A percentile compares a stretch with the other conserved stretches of the same genome.
These are phyloP conservation scores for Parauchenoglanis ngamensis DNA, from an alignment of 2,797 vertebrate genomes.

Conservation along the genomic window DNA sequence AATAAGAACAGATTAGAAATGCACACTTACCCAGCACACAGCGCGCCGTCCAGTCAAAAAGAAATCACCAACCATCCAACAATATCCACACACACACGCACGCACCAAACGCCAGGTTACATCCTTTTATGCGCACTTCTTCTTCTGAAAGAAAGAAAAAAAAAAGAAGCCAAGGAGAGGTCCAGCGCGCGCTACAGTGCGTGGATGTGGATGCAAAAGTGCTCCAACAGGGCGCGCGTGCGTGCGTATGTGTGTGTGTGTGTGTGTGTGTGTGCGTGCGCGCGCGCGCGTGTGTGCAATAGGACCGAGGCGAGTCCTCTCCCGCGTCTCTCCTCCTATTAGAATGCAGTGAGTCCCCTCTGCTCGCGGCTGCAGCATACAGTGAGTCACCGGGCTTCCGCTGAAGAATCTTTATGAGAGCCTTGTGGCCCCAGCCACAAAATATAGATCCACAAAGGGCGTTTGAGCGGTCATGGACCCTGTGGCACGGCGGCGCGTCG, in stretches of 20 bases:
- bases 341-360: conserved; percentile 76
- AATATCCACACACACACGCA: background rate
- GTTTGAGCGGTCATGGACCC: conserved; percentile 63
- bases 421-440: conserved; percentile 58
- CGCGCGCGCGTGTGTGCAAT: background rate
- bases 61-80: background rate
- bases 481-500: conserved; percentile 60
- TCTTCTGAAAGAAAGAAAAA: conserved; percentile 39
- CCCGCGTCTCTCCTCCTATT: conserved; percentile 63
- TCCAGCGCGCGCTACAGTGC: conserved; percentile 68
- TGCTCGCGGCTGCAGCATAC: conserved; percentile 61
- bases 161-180: conserved; percentile 45
- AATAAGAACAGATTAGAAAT: conserved; percentile 30
- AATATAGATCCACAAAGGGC: conserved; percentile 71
- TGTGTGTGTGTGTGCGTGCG: background rate
- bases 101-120: conserved; percentile 39
- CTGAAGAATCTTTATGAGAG: conserved; percentile 60
- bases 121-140: conserved; percentile 55
- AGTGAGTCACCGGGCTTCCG: conserved; percentile 72
- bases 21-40: conserved; percentile 65
- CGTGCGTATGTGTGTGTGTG: conserved; percentile 60
- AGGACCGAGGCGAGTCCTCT: conserved; percentile 66
- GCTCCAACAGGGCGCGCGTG: conserved; percentile 74
- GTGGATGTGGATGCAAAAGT: conserved; percentile 65
- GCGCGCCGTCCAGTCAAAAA: background rate